Percentiles rank a stretch among this genome's conserved stretches.
Evolutionary conservation across 2,888 invertebrate species (phyloP).

Genomic region (Odontomyia ornata): DNA sequence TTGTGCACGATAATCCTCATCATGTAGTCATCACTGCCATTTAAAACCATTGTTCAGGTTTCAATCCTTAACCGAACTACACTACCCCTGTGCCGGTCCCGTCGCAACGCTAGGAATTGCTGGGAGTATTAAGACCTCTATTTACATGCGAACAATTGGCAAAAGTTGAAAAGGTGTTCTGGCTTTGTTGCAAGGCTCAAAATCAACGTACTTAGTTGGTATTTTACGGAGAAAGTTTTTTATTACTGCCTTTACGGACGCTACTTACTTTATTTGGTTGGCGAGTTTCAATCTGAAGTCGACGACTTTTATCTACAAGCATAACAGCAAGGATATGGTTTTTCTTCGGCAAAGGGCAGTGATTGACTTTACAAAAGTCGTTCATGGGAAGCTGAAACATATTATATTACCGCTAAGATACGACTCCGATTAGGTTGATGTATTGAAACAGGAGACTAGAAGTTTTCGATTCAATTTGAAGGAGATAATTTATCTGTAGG

Average conservation of each 20-base stretch:
- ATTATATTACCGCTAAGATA: constrained; percentile 38
- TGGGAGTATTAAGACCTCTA: constrained; percentile 25
- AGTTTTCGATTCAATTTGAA: constrained; percentile 1
- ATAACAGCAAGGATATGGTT: constrained; percentile 20
- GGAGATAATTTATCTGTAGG: constrained; percentile 7
- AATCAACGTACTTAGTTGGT: constrained; percentile 32
- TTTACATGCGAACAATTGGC: constrained; percentile 45
- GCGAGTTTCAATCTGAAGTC: constrained; percentile 30
- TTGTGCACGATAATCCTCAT: constrained; percentile 61
- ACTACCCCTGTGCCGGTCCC: constrained; percentile 2
- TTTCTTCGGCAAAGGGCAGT: constrained; percentile 41
- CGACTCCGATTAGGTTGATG: constrained; percentile 13
- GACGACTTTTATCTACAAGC: constrained; percentile 41
- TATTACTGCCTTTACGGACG: not conserved
- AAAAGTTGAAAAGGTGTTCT: constrained; percentile 45
- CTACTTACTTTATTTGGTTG: constrained; percentile 28
- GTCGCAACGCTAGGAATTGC: not conserved
- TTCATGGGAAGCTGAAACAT: constrained; percentile 40
- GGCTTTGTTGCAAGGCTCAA: constrained; percentile 41
- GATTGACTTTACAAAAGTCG: constrained; percentile 48
- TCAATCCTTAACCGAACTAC: constrained; percentile 45
- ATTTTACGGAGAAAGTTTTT: constrained; percentile 45
- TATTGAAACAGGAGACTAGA: constrained; percentile 22
- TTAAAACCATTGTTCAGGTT: constrained; percentile 53
- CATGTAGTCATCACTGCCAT: constrained; percentile 62